Conservation (phyloP, 2,888 invertebrate species). For the Dendrolimus houi region DNA sequence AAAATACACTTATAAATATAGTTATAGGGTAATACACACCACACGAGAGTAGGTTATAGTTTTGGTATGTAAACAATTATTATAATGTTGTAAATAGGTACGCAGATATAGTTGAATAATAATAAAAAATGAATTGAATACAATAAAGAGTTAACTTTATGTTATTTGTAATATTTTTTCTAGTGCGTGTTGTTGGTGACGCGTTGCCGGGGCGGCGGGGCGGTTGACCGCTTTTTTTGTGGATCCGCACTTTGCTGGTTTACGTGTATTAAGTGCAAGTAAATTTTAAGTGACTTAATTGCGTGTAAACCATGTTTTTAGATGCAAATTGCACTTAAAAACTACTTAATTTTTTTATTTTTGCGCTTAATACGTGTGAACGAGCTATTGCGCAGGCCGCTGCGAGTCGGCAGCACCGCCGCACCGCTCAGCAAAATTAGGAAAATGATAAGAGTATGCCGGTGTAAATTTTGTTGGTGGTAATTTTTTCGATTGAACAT, state of each 20-base stretch:
- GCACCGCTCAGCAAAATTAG: slow-evolving; percentile 19
- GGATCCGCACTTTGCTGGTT: no score
- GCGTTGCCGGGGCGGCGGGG: slow-evolving; percentile 1
- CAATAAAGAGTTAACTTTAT: slow-evolving; percentile 65
- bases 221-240: no score
- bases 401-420: slow-evolving; percentile 7
- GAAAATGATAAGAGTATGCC: slow-evolving; percentile 29
- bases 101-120: slow-evolving; percentile 57
- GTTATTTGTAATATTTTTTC: slow-evolving; percentile 67
- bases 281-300: no score
- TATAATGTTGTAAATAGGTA: slow-evolving; percentile 64
- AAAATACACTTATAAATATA: slow-evolving; percentile 69
- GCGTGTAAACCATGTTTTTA: no score
- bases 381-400: no score
- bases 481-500: slow-evolving; percentile 36
- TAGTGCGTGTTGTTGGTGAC: slow-evolving; percentile 39
- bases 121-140: slow-evolving; percentile 63
- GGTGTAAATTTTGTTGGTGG: slow-evolving; percentile 51
- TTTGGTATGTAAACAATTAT: slow-evolving; percentile 70
- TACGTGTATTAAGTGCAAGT: no score
- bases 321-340: no score
- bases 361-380: no score
- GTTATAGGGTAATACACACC: slow-evolving; percentile 58
- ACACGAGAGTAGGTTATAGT: slow-evolving; percentile 68
- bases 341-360: no score